These are phyloP conservation scores for Griposia aprilina DNA, from an alignment of 2,888 invertebrate genomes.

Conservation along the genomic window DNA sequence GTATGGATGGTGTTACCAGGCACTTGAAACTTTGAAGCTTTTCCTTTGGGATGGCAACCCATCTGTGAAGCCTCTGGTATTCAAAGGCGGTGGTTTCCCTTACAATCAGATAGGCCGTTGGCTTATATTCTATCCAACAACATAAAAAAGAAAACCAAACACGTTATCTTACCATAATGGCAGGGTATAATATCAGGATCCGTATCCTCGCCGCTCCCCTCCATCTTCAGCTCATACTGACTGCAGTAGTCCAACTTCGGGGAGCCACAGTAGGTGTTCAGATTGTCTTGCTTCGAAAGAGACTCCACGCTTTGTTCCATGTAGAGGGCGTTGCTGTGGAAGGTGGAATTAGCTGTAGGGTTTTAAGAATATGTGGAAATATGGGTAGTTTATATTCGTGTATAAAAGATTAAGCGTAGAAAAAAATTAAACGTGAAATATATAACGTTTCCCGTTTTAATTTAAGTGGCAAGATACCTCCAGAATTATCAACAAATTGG, in stretches of 20 bases:
- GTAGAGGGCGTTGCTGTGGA: slow-evolving; percentile 80
- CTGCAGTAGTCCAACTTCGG: slow-evolving; percentile 88
- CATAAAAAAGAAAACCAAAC: not conserved
- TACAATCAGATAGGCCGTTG: too few relatives aligned
- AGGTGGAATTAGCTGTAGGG: not conserved
- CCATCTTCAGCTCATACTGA: slow-evolving; percentile 89
- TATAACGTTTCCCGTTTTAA: too few relatives aligned
- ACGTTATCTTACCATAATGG: slow-evolving; percentile 93
- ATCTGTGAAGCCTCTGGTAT: too few relatives aligned
- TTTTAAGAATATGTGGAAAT: not conserved
- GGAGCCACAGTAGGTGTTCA: slow-evolving; percentile 82
- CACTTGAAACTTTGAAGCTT: too few relatives aligned
- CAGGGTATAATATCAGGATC: slow-evolving; percentile 97
- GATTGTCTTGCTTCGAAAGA: slow-evolving; percentile 84
- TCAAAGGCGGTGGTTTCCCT: too few relatives aligned
- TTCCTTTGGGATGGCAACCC: too few relatives aligned
- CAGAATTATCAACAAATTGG: not conserved
- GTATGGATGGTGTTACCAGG: too few relatives aligned
- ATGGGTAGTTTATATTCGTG: too few relatives aligned
- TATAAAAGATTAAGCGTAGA: not conserved
- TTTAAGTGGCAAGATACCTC: not conserved
- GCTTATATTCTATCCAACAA: not conserved
- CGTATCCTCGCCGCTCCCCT: slow-evolving; percentile 83
- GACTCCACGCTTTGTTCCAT: slow-evolving; percentile 84
- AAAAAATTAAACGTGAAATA: not conserved